phyloP scores from a whole-genome alignment of 1,140 invertebrate species.

The Ceratitis capitata region DNA sequence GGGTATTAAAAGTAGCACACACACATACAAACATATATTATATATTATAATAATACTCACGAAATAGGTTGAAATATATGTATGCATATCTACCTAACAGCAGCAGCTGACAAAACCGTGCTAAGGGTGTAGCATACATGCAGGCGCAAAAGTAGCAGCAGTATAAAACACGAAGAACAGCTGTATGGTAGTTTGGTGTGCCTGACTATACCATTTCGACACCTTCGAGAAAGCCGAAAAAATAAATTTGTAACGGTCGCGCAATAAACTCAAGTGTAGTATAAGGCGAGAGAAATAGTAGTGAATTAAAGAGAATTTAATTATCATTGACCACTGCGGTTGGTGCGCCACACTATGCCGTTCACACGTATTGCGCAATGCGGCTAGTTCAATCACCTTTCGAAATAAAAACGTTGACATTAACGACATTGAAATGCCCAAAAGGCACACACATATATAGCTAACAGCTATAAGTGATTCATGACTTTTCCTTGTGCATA shows the following conservation, averaged over 20 bases:
- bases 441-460: no score
- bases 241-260: neutral
- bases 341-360: neutral
- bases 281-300: neutral
- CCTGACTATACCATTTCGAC: neutral
- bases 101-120: neutral
- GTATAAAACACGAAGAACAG: conserved; percentile 28
- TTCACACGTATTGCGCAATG: neutral
- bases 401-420: neutral
- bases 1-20: neutral
- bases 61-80: neutral
- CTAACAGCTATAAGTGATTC: conserved; percentile 17
- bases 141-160: conserved; percentile 16
- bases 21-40: neutral
- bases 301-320: neutral
- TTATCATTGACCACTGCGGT: neutral
- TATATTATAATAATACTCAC: neutral
- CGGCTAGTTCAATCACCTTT: conserved; percentile 20
- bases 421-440: conserved; percentile 19
- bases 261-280: neutral
- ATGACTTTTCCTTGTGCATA: neutral
- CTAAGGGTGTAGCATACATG: neutral
- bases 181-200: neutral
- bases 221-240: neutral
- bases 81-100: no score